Evolutionary conservation across 2,888 invertebrate genomes (phyloP).

Genomic region (Sminthurides aquaticus): DNA sequence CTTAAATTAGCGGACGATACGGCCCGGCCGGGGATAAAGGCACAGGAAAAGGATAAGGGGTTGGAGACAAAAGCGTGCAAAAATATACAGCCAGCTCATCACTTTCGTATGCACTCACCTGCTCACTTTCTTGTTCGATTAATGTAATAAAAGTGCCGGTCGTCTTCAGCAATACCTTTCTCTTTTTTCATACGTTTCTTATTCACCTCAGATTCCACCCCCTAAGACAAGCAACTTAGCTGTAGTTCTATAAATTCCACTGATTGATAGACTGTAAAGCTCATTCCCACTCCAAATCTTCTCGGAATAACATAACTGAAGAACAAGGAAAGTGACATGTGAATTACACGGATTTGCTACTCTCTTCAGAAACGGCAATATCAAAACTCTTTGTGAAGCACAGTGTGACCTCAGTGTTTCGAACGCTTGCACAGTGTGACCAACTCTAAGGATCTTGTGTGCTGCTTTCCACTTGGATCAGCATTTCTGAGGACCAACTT

Average conservation of each 20-base stretch:
- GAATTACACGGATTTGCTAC: constrained; percentile 4
- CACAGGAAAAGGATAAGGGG: background rate
- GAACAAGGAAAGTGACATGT: constrained; percentile 4
- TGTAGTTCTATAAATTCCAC: constrained; percentile 24
- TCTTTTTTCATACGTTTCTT: constrained; percentile 21
- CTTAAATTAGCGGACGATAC: background rate
- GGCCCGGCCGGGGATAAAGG: background rate
- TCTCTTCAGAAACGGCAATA: background rate
- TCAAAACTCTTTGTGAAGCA: background rate
- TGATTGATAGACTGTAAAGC: constrained; percentile 21
- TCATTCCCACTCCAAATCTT: constrained; percentile 24
- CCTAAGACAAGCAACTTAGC: constrained; percentile 21
- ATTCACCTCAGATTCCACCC: constrained; percentile 16
- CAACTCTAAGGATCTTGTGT: background rate
- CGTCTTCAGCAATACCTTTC: constrained; percentile 24
- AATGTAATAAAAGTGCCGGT: constrained; percentile 25
- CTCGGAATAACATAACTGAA: constrained; percentile 12
- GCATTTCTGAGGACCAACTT: background rate
- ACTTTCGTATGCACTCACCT: constrained; percentile 14
- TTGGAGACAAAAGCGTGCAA: background rate
- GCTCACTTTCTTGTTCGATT: constrained; percentile 22
- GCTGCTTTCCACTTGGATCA: background rate
- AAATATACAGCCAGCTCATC: background rate
- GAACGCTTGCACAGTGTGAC: background rate
- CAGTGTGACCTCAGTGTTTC: constrained; percentile 7